Evolutionary conservation across 2,113 vertebrate species (phyloP), one percentile per base, ranked within the genome.

Genomic region (Geococcyx californianus): DNA sequence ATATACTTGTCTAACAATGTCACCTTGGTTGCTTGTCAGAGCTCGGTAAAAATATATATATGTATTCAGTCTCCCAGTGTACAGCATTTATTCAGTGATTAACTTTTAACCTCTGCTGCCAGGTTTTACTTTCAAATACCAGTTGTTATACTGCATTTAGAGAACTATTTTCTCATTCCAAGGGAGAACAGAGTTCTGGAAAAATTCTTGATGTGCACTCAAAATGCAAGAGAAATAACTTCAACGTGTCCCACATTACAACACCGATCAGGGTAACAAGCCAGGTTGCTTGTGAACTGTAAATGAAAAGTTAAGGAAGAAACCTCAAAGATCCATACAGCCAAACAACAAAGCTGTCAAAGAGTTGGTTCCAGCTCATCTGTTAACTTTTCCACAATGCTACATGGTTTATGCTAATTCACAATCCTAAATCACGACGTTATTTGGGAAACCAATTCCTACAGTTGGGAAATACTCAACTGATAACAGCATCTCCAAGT

Each of bases 31-130:
- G 86, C 72, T 97, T 89, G 81, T 64, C 94, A 93, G 89, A 96
- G 77, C 76, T 90, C 80, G 97, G 67, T 96, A 97, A 97, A 98
- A 97, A 98, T 97, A 97, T 97, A 96, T 87, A 76, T 95, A 82
- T 91, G 75, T 95, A 75, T 89, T 84, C 94, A 93, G 94, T 82
- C 77, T 97, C 91, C 92, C 79, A 69, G 52, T 94, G 64, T 62
- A 90, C 81, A 96, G 70, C 81, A 92, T 97, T 96, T 79, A 91
- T 97, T 96, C 92, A 94, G 52, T 85, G 82, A 96, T 93, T 70
- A 93, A 68, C 31, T 84, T 73, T 68, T 72, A 91, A 95, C 45
- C 51, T 92, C 73, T 93, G 93, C 45, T 95, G 60, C 36, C 68
- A 96, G 90, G 51, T 52, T 95, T 90, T 95, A 73, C 52, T 60